Evolutionary conservation across 35 echinoderm and acorn worm genomes (phyloP).

Genomic region (Acanthaster planci): DNA sequence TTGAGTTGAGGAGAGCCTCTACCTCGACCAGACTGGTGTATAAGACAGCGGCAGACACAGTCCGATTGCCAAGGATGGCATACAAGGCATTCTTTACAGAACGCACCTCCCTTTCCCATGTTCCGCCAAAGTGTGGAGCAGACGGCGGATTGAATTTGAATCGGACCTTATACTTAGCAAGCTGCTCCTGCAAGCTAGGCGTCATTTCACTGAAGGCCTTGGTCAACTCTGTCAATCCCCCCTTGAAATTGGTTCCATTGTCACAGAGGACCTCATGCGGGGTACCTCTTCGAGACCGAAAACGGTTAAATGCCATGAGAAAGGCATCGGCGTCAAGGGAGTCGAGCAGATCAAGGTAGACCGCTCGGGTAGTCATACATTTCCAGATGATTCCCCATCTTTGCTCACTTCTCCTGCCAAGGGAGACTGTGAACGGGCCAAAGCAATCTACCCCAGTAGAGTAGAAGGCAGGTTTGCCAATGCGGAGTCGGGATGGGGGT

Average conservation of each 20-base stretch:
- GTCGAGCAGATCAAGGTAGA: slow-evolving; percentile 34
- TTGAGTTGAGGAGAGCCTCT: too few relatives aligned
- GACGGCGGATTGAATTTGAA: not conserved
- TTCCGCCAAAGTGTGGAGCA: not conserved
- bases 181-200: not conserved
- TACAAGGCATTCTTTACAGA: not conserved
- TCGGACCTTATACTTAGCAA: not conserved
- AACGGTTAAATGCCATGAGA: too few relatives aligned
- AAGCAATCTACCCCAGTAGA: slow-evolving; percentile 57
- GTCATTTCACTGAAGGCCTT: too few relatives aligned
- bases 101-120: not conserved
- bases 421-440: slow-evolving; percentile 50
- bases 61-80: too few relatives aligned
- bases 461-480: slow-evolving; percentile 49
- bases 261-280: slow-evolving; percentile 12
- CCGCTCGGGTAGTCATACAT: slow-evolving; percentile 46
- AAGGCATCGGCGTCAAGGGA: slow-evolving; percentile 23
- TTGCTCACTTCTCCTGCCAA: slow-evolving; percentile 30
- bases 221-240: slow-evolving; percentile 30
- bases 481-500: slow-evolving; percentile 29
- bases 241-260: slow-evolving; percentile 50
- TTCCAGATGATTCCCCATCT: slow-evolving; percentile 53
- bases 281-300: slow-evolving; percentile 37
- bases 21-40: not conserved
- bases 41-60: not conserved